Evolutionary conservation across 2,797 vertebrate species (phyloP), one percentile per base, ranked within the genome.

Genomic region (Furcifer pardalis): DNA sequence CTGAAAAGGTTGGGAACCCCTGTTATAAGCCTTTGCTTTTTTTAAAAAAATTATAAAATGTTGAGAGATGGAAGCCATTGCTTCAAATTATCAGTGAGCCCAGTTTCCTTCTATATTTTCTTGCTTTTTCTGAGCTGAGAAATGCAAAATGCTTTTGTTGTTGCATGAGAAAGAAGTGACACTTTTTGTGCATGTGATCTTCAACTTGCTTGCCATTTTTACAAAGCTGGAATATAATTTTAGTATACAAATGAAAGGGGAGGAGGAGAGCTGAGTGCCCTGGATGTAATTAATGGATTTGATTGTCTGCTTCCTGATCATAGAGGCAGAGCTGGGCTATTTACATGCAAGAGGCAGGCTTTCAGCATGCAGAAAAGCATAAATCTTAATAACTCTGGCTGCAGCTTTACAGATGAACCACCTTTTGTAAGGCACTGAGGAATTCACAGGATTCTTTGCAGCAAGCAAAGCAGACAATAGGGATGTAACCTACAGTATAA

Each of bases 391-490:
- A 40, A 27, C 32, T 35, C 52, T 27, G 44, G 44, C 63, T n/a
- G 44, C 23, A 77, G n/a, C 37, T 72, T 37, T 66, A 71, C 42
- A 52, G 56, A 69, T 71, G 65, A 84, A 76, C 32, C 77, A 80
- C 23, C 37, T 62, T 56, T 62, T 35, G 56, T n/a, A 77, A 71
- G 49, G 56, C n/a, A 74, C 62, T 7, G 37, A 56, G 27, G 35
- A n/a, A 68, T 25, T 25, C 3, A 44, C 15, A 12, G 7, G 32
- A 30, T 62, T 35, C 13, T 63, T 81, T 62, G 32, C 49, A n/a
- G n/a, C n/a, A n/a, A n/a, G n/a, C n/a, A n/a, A n/a, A n/a, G n/a
- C n/a, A n/a, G n/a, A n/a, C n/a, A n/a, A n/a, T n/a, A n/a, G n/a
- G 23, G 4, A 4, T 13, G 49, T 30, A 37, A 25, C 62, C 23